Conservation (phyloP, 2,113 vertebrate species). For the Camelus dromedarius region DNA sequence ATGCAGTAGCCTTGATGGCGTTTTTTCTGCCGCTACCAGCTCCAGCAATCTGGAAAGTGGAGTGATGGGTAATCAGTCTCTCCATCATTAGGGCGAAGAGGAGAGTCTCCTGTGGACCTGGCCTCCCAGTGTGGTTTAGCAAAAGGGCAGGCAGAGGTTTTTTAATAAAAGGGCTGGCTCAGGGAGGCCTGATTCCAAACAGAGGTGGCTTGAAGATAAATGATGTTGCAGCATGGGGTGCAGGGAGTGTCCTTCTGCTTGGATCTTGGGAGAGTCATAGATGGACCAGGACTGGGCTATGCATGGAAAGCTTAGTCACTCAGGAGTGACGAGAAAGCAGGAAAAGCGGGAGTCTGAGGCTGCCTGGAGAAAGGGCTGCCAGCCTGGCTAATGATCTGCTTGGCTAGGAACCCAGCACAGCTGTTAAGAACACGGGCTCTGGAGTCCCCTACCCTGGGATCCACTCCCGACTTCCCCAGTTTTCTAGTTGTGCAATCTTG, state of each 20-base stretch:
- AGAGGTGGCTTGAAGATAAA: neutral
- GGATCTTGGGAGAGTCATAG: neutral
- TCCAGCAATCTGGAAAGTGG: neutral
- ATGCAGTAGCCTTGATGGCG: neutral
- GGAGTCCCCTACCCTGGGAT: neutral
- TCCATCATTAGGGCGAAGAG: neutral
- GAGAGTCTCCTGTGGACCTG: neutral
- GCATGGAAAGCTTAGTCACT: neutral
- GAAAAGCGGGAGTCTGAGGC: neutral
- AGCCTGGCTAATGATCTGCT: neutral
- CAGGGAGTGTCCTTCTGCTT: neutral
- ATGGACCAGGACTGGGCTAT: neutral
- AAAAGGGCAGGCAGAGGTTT: neutral
- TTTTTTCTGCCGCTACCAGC: neutral
- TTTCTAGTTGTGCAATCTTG: neutral
- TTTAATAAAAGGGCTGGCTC: neutral
- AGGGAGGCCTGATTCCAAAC: neutral
- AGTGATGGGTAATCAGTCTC: neutral
- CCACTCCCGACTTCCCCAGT: neutral
- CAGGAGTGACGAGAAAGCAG: neutral
- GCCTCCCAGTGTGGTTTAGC: neutral
- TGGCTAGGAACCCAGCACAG: neutral
- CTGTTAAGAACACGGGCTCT: neutral
- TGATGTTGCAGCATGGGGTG: fast-evolving
- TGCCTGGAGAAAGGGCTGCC: neutral